Percentiles rank a stretch among this genome's conserved stretches.
phyloP scores from a whole-genome alignment of 2,888 invertebrate species.

The Allacma fusca region DNA sequence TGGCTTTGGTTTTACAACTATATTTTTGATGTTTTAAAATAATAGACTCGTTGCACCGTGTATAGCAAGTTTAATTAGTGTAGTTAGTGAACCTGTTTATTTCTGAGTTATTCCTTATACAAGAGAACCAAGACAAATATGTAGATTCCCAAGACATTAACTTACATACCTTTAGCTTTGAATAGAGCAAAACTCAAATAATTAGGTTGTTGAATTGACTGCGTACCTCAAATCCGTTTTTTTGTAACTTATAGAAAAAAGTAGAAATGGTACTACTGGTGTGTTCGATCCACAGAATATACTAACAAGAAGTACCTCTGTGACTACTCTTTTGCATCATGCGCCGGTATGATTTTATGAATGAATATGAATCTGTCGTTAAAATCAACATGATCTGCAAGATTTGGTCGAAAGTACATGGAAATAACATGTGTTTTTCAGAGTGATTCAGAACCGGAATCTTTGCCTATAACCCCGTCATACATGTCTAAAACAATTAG shows the following conservation, averaged over 20 bases:
- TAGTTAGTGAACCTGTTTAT: no score
- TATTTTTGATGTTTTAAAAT: no score
- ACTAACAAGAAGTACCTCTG: conserved; percentile 59
- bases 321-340: conserved; percentile 56
- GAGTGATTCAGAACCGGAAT: conserved; percentile 61
- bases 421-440: conserved; percentile 46
- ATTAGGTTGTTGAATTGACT: not conserved
- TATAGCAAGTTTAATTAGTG: no score
- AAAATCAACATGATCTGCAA: not conserved
- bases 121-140: not conserved
- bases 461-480: conserved; percentile 58
- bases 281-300: conserved; percentile 61
- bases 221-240: not conserved
- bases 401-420: not conserved
- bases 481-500: conserved; percentile 61
- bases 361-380: not conserved
- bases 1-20: no score
- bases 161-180: not conserved
- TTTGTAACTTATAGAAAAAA: conserved; percentile 54
- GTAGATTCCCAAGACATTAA: not conserved
- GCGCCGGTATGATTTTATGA: no score
- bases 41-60: no score
- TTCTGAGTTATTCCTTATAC: not conserved
- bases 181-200: not conserved
- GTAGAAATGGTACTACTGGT: conserved; percentile 56